phyloP scores from a whole-genome alignment of 2,113 vertebrate genomes.

The Antechinus flavipes region DNA sequence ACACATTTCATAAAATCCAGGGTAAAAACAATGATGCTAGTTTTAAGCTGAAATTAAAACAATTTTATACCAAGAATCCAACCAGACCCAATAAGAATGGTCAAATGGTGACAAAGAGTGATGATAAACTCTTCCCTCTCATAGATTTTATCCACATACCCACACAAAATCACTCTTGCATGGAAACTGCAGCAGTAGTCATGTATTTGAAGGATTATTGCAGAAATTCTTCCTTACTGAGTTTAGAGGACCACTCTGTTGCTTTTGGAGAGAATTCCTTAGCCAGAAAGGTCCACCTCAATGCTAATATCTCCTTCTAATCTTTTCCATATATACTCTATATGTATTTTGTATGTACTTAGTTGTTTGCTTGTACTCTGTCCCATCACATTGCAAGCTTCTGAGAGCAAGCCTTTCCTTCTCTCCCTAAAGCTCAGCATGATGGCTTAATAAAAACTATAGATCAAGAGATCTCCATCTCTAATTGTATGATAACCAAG shows the following conservation, averaged over 20 bases:
- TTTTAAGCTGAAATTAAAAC: slow-evolving; percentile 64
- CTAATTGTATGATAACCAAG: background rate
- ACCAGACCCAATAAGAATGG: slow-evolving; percentile 58
- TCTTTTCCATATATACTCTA: background rate
- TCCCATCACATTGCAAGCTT: background rate
- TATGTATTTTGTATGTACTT: background rate
- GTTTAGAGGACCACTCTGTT: background rate
- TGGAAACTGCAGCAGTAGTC: slow-evolving; percentile 21
- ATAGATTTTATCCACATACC: background rate
- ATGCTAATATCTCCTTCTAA: background rate
- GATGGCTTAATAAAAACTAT: background rate
- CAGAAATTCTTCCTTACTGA: background rate
- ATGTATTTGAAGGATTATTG: slow-evolving; percentile 40
- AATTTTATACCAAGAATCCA: slow-evolving; percentile 56
- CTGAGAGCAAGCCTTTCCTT: background rate
- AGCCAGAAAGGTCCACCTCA: background rate
- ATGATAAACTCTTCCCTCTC: slow-evolving; percentile 37
- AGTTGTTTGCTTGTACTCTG: background rate
- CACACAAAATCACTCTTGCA: slow-evolving; percentile 42
- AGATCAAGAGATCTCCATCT: background rate
- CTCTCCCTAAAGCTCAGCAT: background rate
- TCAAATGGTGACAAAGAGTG: slow-evolving; percentile 52
- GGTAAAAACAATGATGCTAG: slow-evolving; percentile 61
- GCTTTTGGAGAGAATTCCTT: background rate
- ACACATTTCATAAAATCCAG: slow-evolving; percentile 48